phyloP scores from a whole-genome alignment of 1,140 invertebrate species.

The Lithobius niger region DNA sequence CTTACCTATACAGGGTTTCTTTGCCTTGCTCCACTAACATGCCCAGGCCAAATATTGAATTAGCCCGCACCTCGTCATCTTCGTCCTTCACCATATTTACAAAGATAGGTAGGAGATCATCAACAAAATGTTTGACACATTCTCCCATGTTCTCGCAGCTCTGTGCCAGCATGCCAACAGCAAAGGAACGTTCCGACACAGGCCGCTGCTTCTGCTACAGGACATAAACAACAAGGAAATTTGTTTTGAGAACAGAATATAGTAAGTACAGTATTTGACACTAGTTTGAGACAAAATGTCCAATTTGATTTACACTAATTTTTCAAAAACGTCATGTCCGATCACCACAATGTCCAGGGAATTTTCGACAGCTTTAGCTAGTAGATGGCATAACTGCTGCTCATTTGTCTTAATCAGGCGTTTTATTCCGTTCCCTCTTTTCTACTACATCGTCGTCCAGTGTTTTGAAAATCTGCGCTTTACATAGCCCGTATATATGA shows the following conservation, averaged over 20 bases:
- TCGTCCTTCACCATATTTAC: slow-evolving; percentile 43
- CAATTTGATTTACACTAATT: too few species aligned
- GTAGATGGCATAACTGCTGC: too few species aligned
- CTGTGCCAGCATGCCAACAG: slow-evolving; percentile 58
- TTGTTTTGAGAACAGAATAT: slow-evolving; percentile 10
- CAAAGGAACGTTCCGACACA: slow-evolving; percentile 49
- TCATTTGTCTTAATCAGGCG: too few species aligned
- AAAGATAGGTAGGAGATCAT: slow-evolving; percentile 46
- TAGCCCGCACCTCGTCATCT: slow-evolving; percentile 57
- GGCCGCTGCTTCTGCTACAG: slow-evolving; percentile 44
- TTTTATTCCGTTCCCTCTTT: too few species aligned
- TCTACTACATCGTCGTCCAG: too few species aligned
- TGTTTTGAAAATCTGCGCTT: too few species aligned
- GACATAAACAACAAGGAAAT: slow-evolving; percentile 15
- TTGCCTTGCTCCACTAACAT: slow-evolving; percentile 49
- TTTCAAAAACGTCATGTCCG: too few species aligned
- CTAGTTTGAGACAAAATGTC: too few species aligned
- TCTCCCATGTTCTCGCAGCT: slow-evolving; percentile 45
- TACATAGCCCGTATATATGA: too few species aligned
- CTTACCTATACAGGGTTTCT: slow-evolving; percentile 43
- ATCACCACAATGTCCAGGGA: too few species aligned
- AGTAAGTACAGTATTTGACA: not conserved
- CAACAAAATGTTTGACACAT: slow-evolving; percentile 40
- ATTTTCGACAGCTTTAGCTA: too few species aligned
- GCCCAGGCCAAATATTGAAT: slow-evolving; percentile 58